These are phyloP conservation scores for Xanthorhoe designata DNA, from an alignment of 2,888 invertebrate genomes.

Conservation along the genomic window DNA sequence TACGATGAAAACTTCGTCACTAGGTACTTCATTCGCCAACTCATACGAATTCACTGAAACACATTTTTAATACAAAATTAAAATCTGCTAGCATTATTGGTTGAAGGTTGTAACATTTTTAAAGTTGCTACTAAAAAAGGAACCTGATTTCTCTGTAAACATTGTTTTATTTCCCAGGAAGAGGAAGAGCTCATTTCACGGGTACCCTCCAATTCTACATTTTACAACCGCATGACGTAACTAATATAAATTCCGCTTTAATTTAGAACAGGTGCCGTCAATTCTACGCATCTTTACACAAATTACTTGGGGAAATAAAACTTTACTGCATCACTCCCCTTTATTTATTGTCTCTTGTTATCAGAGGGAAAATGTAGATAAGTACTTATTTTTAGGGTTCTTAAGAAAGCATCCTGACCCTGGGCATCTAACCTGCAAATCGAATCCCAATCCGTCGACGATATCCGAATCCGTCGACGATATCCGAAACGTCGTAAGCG, in stretches of 20 bases:
- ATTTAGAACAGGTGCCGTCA: slow-evolving; percentile 47
- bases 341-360: not conserved
- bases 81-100: too few species aligned
- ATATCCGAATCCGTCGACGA: too few species aligned
- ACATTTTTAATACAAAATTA: too few species aligned
- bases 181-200: slow-evolving; percentile 42
- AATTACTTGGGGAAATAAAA: slow-evolving; percentile 23
- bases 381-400: not conserved
- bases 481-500: too few species aligned
- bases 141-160: slow-evolving; percentile 1
- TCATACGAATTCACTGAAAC: too few species aligned
- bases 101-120: too few species aligned
- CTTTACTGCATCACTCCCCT: not conserved
- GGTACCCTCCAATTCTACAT: slow-evolving; percentile 42
- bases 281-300: slow-evolving; percentile 39
- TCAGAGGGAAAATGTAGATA: not conserved
- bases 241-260: slow-evolving; percentile 47
- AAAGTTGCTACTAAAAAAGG: too few species aligned
- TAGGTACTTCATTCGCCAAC: too few species aligned
- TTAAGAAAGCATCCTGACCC: not conserved
- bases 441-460: too few species aligned
- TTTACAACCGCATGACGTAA: slow-evolving; percentile 44
- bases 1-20: too few species aligned
- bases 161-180: slow-evolving; percentile 50
- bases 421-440: too few species aligned